Evolutionary conservation across 2,888 invertebrate genomes (phyloP), one percentile per base, ranked within the genome.

Genomic region (Cistogaster globosa): DNA sequence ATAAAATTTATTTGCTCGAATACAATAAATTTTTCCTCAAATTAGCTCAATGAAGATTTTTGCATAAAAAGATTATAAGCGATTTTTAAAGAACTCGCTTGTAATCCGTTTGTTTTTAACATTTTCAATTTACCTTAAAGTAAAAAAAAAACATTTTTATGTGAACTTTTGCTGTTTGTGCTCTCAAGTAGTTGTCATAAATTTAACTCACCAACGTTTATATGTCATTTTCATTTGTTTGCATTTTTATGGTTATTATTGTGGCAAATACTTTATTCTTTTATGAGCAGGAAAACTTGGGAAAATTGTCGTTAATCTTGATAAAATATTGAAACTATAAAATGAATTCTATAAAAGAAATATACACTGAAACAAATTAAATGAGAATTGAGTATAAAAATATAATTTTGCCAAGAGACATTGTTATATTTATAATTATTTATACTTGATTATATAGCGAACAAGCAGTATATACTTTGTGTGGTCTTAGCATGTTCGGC

Each of bases 161-260:
- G n/a, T 80, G 76, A 62, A 62, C 57, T 74, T 81, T 80, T 80
- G 67, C 81, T 58, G 48, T 71, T 58, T 57, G 63, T 57, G 57
- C 53, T 42, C 45, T 62, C 48, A 75, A 60, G 53, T 42, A 76
- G 48, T 75, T 65, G 71, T 60, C 78, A 82, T 78, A 82, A 79
- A 85, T 82, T 85, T 82, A 71, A 60, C 48, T 79, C 71, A 32
- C 42, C 38, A 79, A 78, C 60, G 53, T 32, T 26, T 8, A 8
- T 48, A 76, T 79, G 76, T 58, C 68, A 74, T 57, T 58, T 68
- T 62, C 68, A 69, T 53, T 67, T 76, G 69, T 82, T 75, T 69
- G 74, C 72, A 82, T 65, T 85, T 82, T 75, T 71, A 78, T 71
- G 71, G 65, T 36, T 67, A 82, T 85, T 76, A 72, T 67, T 67